Evolutionary conservation across 2,113 vertebrate species (phyloP), one percentile per base, ranked within the genome.

Genomic region (Oncorhynchus mykiss): DNA sequence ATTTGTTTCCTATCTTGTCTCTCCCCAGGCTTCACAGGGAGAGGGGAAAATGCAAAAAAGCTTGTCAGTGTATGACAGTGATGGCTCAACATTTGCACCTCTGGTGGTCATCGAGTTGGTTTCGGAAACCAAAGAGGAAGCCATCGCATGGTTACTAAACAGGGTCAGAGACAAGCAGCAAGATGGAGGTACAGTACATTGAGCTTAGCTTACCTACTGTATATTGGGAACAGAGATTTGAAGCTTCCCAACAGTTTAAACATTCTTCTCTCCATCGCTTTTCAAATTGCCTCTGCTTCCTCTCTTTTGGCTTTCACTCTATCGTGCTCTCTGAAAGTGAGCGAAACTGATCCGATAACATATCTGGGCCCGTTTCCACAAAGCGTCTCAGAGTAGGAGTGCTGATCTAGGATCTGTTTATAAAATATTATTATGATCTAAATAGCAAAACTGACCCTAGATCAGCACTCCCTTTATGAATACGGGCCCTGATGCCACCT

Each of bases 51-150:
- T 95, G 95, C 90, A 78, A 5, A 88, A 92, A 89, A 90, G 78
- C 85, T 88, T 85, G 74, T 90, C 93, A 65, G 59, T 76, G 18
- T 80, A 90, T 76, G 94, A 94, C 79, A 73, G 85, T 57, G 78
- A 24, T 48, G 93, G 93, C 9, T 22, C 78, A 59, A 77, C 91
- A 64, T 98, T 99, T 83, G 92, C 75, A 1, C 96, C 96, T 78
- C 86, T 98, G 79, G 96, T 97, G 25, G 94, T 96, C 67, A 74
- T 99, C 85, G 97, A 99, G 80, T 90, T 99, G 80, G 93, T 94
- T 71, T 86, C 93, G 60, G 88, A 95, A 82, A 89, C 93, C 67
- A 95, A 93, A 79, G 85, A 93, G 67, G 96, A 98, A 87, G 95
- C 97, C 22, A 83, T 93, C 76, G 76, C 91, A 11, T 99, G 98